phyloP scores from a whole-genome alignment of 1,140 invertebrate species.

The Oryctes rhinoceros region DNA sequence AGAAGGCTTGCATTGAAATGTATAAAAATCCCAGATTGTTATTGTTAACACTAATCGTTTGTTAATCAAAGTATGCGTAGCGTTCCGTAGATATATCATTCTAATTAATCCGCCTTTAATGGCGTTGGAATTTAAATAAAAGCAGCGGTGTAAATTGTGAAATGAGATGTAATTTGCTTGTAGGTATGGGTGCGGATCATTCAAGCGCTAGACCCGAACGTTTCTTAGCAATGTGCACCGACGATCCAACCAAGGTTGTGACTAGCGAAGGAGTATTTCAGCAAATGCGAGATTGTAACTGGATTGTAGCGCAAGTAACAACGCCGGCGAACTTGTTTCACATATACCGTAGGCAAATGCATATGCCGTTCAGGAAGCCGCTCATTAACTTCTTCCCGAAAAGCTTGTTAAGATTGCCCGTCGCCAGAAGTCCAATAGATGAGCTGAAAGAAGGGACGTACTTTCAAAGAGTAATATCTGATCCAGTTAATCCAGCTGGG shows the following conservation, averaged over 20 bases:
- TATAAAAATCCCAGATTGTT: too few species aligned
- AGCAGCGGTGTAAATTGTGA: too few species aligned
- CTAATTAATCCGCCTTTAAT: too few species aligned
- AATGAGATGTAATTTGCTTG: slow-evolving; percentile 13
- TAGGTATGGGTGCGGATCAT: slow-evolving; percentile 81
- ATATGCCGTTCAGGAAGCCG: slow-evolving; percentile 83
- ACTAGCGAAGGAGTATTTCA: slow-evolving; percentile 71
- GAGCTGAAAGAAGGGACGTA: slow-evolving; percentile 70
- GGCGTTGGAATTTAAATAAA: too few species aligned
- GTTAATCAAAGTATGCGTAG: too few species aligned
- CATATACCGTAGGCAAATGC: slow-evolving; percentile 82
- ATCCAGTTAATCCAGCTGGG: slow-evolving; percentile 63
- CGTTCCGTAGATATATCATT: too few species aligned
- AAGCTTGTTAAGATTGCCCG: slow-evolving; percentile 75
- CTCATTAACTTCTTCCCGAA: slow-evolving; percentile 86
- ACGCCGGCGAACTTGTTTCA: slow-evolving; percentile 90
- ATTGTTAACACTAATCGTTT: too few species aligned
- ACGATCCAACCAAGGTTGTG: slow-evolving; percentile 67
- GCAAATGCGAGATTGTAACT: slow-evolving; percentile 83
- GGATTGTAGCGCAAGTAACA: slow-evolving; percentile 83
- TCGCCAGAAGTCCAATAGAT: slow-evolving; percentile 75
- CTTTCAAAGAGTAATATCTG: slow-evolving; percentile 57
- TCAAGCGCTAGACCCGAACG: slow-evolving; percentile 83
- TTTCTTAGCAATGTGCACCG: slow-evolving; percentile 81
- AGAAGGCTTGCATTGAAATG: too few species aligned